Base-by-base conservation (phyloP, 37 sponge, comb jelly and placozoan species). In the Amphimedon queenslandica region DNA sequence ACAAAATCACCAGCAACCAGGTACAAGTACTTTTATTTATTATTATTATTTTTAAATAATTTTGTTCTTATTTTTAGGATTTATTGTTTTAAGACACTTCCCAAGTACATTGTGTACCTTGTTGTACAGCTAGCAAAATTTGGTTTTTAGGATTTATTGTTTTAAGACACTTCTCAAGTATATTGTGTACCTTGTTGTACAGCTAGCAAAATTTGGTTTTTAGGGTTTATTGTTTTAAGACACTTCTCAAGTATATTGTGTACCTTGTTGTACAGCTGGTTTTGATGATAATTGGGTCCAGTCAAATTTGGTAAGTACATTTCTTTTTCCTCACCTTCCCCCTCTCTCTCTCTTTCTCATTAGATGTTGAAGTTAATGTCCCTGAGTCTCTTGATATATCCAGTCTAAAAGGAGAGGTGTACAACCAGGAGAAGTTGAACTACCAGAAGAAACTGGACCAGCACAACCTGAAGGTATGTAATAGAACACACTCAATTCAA, bases 261-360 rank as follows among this genome's bases (percentile, higher is more conserved):
- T n/a, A 96, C 34, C 79, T 96, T 47, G 67, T 96, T 77, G 57
- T 96, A 0, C 97, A 96, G 57, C 55, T 90, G 73, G 80, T n/a
- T n/a, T n/a, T n/a, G n/a, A n/a, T n/a, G n/a, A n/a, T 89, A 92
- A 72, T 96, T 93, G 97, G 75, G 70, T 13, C 97, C 97, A 1
- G 83, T 81, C 67, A 96, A 96, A 77, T 73, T 68, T 71, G 89
- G 89, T 82, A 8, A 58, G 76, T 78, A 16, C 10, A 37, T 72
- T 23, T 65, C 6, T 40, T 4, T 2, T 0, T 35, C 47, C 29
- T 13, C 1, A 4, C 13, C 2, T 1, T n/a, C n/a, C n/a, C n/a
- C n/a, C n/a, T n/a, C n/a, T n/a, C n/a, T n/a, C n/a, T n/a, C 66
- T 38, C 56, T 6, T 11, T 31, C 21, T 29, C 32, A 21, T 32